Percentiles rank a stretch among this genome's conserved stretches.
Evolutionary conservation across 2,888 invertebrate species (phyloP).

Genomic region (Cephus spinipes): DNA sequence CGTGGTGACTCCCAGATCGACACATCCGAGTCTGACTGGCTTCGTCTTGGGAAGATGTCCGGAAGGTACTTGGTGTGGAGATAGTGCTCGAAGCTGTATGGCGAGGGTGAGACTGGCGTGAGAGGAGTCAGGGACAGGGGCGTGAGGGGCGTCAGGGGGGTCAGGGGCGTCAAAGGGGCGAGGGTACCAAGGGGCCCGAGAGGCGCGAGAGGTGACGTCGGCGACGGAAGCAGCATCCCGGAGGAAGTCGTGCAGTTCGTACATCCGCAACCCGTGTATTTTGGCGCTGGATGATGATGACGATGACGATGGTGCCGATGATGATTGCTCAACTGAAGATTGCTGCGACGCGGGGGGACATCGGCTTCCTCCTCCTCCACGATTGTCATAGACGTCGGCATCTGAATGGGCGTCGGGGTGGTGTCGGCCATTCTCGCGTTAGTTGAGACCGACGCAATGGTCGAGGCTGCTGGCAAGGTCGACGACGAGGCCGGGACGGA

Average conservation of each 20-base stretch:
- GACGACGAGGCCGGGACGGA: conserved; percentile 61
- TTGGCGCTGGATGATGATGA: conserved; percentile 49
- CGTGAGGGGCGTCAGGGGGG: conserved; percentile 64
- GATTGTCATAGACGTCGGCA: no score
- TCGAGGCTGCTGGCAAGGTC: conserved; percentile 37
- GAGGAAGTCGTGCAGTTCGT: conserved; percentile 31
- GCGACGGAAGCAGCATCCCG: conserved; percentile 63
- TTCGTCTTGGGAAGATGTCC: conserved; percentile 72
- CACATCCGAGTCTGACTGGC: conserved; percentile 77
- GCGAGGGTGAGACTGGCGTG: conserved; percentile 69
- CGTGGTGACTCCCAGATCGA: conserved; percentile 55
- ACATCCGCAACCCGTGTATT: conserved; percentile 35
- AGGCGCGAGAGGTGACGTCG: conserved; percentile 68
- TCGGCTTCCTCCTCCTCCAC: no score
- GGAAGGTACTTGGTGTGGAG: conserved; percentile 76
- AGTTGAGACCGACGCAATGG: no score
- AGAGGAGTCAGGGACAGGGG: conserved; percentile 68
- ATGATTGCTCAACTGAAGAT: conserved; percentile 20
- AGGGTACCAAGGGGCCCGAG: background rate
- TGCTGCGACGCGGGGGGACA: background rate
- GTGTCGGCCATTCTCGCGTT: no score
- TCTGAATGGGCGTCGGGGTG: no score
- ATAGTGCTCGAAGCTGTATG: conserved; percentile 74
- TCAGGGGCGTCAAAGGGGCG: conserved; percentile 53
- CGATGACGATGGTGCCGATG: conserved; percentile 43